Evolutionary conservation across 2,888 invertebrate species (phyloP).

Genomic region (Phorcus lineatus): DNA sequence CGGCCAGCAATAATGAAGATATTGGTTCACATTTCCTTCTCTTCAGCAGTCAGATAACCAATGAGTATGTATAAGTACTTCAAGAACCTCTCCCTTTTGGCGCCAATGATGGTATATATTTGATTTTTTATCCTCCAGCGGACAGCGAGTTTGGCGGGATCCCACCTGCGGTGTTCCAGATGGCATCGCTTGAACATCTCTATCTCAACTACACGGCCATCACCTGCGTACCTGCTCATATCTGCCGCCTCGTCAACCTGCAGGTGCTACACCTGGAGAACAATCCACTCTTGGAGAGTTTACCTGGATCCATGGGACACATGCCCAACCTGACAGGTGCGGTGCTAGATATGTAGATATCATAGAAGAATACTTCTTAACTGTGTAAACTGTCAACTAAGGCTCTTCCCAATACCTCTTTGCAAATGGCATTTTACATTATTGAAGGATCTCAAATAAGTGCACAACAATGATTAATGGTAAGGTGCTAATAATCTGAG

Average conservation of each 20-base stretch:
- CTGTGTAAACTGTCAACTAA: too few species aligned
- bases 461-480: too few species aligned
- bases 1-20: too few species aligned
- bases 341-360: neutral
- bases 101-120: neutral
- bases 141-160: slow-evolving; percentile 58
- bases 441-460: too few species aligned
- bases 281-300: slow-evolving; percentile 59
- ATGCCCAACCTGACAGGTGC: slow-evolving; percentile 60
- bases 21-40: too few species aligned
- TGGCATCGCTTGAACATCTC: slow-evolving; percentile 55
- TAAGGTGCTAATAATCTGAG: too few species aligned
- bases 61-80: too few species aligned
- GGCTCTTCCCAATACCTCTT: too few species aligned
- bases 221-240: slow-evolving; percentile 60
- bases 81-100: too few species aligned
- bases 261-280: slow-evolving; percentile 52
- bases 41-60: too few species aligned
- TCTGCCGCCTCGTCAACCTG: slow-evolving; percentile 62
- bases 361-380: too few species aligned
- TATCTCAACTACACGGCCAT: slow-evolving; percentile 66
- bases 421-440: too few species aligned
- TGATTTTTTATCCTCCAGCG: slow-evolving; percentile 30
- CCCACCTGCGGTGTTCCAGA: slow-evolving; percentile 62
- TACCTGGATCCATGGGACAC: slow-evolving; percentile 60